Percentiles rank a stretch among this genome's conserved stretches.
These are phyloP conservation scores for Tineola bisselliella DNA, from an alignment of 2,888 invertebrate genomes.

Conservation along the genomic window DNA sequence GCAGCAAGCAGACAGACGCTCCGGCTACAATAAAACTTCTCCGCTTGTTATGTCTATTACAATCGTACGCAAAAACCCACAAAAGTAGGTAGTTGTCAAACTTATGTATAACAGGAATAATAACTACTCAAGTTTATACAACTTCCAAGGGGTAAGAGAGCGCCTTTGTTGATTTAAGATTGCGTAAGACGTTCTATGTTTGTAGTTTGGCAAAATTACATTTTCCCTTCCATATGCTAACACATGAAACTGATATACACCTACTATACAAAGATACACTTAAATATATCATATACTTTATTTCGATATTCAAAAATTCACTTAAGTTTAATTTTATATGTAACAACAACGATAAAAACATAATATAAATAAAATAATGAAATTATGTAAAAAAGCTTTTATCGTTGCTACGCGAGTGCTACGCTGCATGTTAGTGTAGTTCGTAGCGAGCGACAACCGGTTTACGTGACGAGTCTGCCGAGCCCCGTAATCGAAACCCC, in stretches of 20 bases:
- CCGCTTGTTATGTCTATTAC: slow-evolving; percentile 8
- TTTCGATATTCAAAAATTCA: no score
- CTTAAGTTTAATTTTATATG: no score
- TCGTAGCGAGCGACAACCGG: slow-evolving; percentile 15
- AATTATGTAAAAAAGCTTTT: slow-evolving; percentile 16
- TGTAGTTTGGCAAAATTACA: not conserved
- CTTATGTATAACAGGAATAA: slow-evolving; percentile 1
- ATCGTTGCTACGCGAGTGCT: slow-evolving; percentile 14
- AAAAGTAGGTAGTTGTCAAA: not conserved
- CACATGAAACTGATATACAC: not conserved
- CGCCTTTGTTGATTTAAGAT: slow-evolving; percentile 7
- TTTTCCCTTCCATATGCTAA: not conserved
- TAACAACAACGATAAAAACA: no score
- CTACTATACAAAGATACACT: not conserved
- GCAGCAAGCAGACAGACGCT: not conserved
- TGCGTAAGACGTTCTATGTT: slow-evolving; percentile 1
- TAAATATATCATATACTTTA: no score
- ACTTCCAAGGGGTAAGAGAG: slow-evolving; percentile 7
- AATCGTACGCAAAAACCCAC: not conserved
- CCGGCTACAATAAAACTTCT: slow-evolving; percentile 8
- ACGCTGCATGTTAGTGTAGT: slow-evolving; percentile 16
- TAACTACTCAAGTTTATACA: slow-evolving; percentile 4
- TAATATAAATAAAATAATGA: slow-evolving; percentile 19
- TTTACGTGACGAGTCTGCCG: slow-evolving; percentile 6
- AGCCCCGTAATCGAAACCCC: slow-evolving; percentile 11